Percentiles rank a stretch among this genome's conserved stretches.
Evolutionary conservation across 92 coral and sea anemone species (phyloP).

Genomic region (Epizoanthus stellaris): DNA sequence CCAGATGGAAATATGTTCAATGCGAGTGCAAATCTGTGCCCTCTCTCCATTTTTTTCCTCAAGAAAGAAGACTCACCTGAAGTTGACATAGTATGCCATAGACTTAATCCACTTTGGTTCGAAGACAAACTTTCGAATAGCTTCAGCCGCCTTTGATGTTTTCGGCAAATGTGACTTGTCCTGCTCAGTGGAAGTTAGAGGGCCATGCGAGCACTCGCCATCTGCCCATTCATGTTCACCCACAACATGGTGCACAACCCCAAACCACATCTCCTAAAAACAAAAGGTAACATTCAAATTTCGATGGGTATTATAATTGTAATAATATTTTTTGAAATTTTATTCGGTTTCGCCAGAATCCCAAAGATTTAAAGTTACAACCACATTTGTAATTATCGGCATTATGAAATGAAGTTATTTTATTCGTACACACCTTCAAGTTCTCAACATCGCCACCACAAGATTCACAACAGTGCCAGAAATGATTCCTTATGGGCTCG

Average conservation of each 20-base stretch:
- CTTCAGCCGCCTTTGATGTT: background rate
- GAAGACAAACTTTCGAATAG: background rate
- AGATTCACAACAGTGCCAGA: constrained; percentile 49
- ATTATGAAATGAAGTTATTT: too few relatives aligned
- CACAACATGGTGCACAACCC: constrained; percentile 40
- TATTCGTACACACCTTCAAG: constrained; percentile 16
- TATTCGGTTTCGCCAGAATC: too few relatives aligned
- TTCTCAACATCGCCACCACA: constrained; percentile 38
- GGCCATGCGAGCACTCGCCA: constrained; percentile 44
- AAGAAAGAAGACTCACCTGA: background rate
- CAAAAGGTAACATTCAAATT: background rate
- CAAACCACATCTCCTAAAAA: constrained; percentile 37
- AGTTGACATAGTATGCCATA: too few relatives aligned
- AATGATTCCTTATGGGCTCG: constrained; percentile 49
- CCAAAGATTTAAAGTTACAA: too few relatives aligned
- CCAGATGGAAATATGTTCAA: background rate
- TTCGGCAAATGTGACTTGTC: constrained; percentile 26
- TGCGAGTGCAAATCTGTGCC: background rate
- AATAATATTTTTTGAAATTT: too few relatives aligned
- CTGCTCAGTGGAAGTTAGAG: constrained; percentile 11
- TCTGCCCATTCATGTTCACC: constrained; percentile 54
- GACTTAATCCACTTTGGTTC: background rate
- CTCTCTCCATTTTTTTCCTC: background rate
- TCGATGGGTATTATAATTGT: too few relatives aligned
- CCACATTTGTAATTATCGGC: too few relatives aligned